Evolutionary conservation across 1,140 invertebrate genomes (phyloP).

Genomic region (Eubasilissa regina): DNA sequence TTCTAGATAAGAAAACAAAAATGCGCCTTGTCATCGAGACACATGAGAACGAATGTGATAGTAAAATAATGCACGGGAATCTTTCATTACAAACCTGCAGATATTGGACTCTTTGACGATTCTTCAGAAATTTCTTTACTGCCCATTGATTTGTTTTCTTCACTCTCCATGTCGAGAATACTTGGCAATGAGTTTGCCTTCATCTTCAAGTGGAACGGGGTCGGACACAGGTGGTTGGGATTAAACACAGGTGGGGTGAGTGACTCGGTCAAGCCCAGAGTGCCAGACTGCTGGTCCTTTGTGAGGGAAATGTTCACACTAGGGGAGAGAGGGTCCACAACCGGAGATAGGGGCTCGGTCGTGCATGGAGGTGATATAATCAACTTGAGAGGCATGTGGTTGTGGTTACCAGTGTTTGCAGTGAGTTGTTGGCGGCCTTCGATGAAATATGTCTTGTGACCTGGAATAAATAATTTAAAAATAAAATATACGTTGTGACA

Average conservation of each 20-base stretch:
- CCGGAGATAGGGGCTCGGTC: conserved; percentile 62
- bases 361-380: conserved; percentile 74
- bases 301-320: conserved; percentile 47
- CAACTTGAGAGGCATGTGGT: conserved; percentile 68
- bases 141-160: conserved; percentile 70
- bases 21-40: too few species aligned
- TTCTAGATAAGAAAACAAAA: too few species aligned
- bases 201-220: conserved; percentile 74
- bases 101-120: conserved; percentile 75
- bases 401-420: conserved; percentile 64
- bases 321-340: conserved; percentile 46
- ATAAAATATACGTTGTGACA: too few species aligned
- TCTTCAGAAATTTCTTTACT: conserved; percentile 63
- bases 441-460: conserved; percentile 88
- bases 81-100: conserved; percentile 66
- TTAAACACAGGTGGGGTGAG: conserved; percentile 62
- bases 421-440: conserved; percentile 69
- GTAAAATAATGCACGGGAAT: neutral
- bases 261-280: conserved; percentile 18
- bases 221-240: conserved; percentile 74
- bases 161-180: conserved; percentile 83
- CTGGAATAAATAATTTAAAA: conserved; percentile 67
- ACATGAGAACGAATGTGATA: too few species aligned
- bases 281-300: conserved; percentile 9
- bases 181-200: conserved; percentile 85